A percentile compares a stretch with the other conserved stretches of the same genome.
Conservation (phyloP, 2,797 vertebrate species). For the Anas bahamensis region DNA sequence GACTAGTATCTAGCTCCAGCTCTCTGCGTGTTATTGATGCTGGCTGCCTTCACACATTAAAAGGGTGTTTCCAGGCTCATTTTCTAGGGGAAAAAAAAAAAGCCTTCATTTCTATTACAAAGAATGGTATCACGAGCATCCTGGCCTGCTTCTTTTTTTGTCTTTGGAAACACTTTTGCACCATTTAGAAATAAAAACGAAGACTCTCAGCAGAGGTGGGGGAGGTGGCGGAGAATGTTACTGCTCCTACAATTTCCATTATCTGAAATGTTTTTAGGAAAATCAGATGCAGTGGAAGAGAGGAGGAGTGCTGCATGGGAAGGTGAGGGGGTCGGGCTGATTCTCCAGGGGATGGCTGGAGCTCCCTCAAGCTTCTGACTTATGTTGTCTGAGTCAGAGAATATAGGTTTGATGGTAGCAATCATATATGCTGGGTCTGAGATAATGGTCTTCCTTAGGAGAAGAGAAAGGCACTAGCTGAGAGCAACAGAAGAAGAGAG, state of each 20-base stretch:
- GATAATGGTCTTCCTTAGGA: not conserved
- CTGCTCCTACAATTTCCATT: not conserved
- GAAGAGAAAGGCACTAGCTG: slow-evolving; percentile 11
- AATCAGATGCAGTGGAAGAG: not conserved
- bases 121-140: not conserved
- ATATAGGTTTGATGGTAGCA: not conserved
- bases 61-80: not conserved
- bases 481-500: not conserved
- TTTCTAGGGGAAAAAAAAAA: not conserved
- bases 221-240: not conserved
- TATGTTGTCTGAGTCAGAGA: slow-evolving; percentile 5
- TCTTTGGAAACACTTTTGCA: not conserved
- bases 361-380: not conserved
- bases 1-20: not conserved
- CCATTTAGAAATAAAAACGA: not conserved
- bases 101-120: not conserved
- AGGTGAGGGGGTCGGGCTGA: not conserved
- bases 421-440: not conserved
- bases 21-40: not conserved
- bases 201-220: not conserved
- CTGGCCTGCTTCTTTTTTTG: not conserved
- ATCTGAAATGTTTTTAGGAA: not conserved
- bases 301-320: not conserved
- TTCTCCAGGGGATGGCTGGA: not conserved
- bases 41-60: not conserved